Percentiles rank a stretch among this genome's conserved stretches.
phyloP scores from a whole-genome alignment of 92 coral and sea anemone species.

The Epizoanthus illoricatus region DNA sequence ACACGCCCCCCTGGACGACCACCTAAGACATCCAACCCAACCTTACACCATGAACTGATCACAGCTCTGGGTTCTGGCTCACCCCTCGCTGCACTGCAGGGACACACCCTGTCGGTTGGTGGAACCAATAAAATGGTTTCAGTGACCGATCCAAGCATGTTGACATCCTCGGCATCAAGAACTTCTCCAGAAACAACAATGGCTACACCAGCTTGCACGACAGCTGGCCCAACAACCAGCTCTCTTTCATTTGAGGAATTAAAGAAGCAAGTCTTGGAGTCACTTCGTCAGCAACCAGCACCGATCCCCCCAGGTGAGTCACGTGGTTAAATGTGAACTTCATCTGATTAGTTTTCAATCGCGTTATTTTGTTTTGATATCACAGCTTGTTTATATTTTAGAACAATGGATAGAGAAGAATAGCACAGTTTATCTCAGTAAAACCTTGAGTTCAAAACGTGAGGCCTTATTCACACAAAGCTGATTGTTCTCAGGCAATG shows the following conservation, averaged over 20 bases:
- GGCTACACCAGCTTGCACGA: slow-evolving; percentile 74
- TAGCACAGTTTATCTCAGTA: no score
- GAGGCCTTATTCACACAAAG: no score
- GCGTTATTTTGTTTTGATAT: no score
- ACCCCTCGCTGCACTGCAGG: slow-evolving; percentile 48
- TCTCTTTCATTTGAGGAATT: slow-evolving; percentile 94
- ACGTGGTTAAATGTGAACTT: background rate
- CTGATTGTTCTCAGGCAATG: no score
- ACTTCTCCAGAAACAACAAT: slow-evolving; percentile 53
- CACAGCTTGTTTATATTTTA: no score
- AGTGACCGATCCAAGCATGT: slow-evolving; percentile 5
- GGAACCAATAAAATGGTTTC: slow-evolving; percentile 18
- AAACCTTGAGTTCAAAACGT: no score
- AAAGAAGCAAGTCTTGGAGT: slow-evolving; percentile 89
- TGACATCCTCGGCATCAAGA: slow-evolving; percentile 30
- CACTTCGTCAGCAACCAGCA: slow-evolving; percentile 93
- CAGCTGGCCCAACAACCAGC: slow-evolving; percentile 63
- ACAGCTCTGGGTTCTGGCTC: slow-evolving; percentile 43
- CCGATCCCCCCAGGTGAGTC: slow-evolving; percentile 88
- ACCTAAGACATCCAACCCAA: slow-evolving; percentile 73
- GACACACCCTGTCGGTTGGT: slow-evolving; percentile 39
- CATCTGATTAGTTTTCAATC: no score
- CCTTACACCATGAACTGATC: slow-evolving; percentile 45
- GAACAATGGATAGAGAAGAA: no score
- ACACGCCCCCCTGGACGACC: slow-evolving; percentile 94